Evolutionary conservation across 2,113 vertebrate species (phyloP).

Genomic region (Menura novaehollandiae): DNA sequence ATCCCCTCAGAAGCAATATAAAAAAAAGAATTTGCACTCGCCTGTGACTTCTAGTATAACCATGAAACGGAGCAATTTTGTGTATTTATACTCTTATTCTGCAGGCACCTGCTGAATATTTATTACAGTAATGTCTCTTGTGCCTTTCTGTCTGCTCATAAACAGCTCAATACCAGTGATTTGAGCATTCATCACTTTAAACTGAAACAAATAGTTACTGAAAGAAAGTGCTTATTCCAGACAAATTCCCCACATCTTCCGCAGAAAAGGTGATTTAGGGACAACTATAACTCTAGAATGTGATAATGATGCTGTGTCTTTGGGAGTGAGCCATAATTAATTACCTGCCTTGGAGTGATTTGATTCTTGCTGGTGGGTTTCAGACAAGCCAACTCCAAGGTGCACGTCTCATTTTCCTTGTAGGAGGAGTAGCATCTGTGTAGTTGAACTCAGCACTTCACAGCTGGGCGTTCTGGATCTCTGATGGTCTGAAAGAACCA

Average conservation of each 20-base stretch:
- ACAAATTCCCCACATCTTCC: not conserved
- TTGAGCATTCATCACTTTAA: not conserved
- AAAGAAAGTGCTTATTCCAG: not conserved
- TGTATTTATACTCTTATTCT: not conserved
- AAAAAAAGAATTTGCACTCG: not conserved
- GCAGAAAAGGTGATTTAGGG: not conserved
- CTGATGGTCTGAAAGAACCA: not conserved
- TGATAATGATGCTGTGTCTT: not conserved
- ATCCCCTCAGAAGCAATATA: not conserved
- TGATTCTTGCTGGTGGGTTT: not conserved
- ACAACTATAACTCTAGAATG: not conserved
- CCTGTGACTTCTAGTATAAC: not conserved
- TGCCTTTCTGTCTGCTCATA: not conserved
- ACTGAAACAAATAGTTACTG: not conserved
- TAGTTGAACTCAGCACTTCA: not conserved
- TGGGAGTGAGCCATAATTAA: not conserved
- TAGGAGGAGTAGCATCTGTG: not conserved
- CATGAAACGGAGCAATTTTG: not conserved
- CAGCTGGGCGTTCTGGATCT: not conserved
- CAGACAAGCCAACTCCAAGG: not conserved
- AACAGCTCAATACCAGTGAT: not conserved
- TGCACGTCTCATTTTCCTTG: not conserved
- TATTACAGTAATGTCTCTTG: not conserved
- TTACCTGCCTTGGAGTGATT: not conserved
- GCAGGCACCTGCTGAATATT: slow-evolving; percentile 2